phyloP scores from a whole-genome alignment of 2,888 invertebrate genomes.

The Neoitamus cyanurus region DNA sequence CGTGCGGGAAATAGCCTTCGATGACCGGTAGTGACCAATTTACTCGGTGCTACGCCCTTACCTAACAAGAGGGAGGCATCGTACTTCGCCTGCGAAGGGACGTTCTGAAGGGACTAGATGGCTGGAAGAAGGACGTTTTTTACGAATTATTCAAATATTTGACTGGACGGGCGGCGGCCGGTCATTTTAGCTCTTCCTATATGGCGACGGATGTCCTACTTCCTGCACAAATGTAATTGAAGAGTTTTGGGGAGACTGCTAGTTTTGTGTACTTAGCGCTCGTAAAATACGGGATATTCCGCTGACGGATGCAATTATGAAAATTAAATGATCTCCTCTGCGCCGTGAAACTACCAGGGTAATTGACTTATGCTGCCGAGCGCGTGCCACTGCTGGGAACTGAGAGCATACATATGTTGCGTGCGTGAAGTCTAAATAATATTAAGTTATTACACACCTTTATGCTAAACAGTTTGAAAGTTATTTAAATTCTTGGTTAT shows the following conservation, averaged over 20 bases:
- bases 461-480: background rate
- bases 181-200: background rate
- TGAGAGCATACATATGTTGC: background rate
- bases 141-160: background rate
- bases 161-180: background rate
- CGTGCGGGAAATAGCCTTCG: background rate
- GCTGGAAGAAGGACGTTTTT: background rate
- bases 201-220: background rate
- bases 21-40: conserved; percentile 31
- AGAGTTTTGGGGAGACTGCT: background rate
- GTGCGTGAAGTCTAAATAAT: background rate
- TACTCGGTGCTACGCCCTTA: background rate
- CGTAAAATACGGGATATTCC: background rate
- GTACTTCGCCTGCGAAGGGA: background rate
- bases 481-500: background rate
- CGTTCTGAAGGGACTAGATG: background rate
- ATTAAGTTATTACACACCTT: background rate
- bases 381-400: background rate
- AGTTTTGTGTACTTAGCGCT: background rate
- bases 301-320: background rate
- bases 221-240: background rate
- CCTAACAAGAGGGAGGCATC: background rate
- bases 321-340: background rate
- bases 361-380: background rate
- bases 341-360: background rate